Base-by-base conservation (phyloP, 2,797 vertebrate species). In the Silurus lanzhouensis region DNA sequence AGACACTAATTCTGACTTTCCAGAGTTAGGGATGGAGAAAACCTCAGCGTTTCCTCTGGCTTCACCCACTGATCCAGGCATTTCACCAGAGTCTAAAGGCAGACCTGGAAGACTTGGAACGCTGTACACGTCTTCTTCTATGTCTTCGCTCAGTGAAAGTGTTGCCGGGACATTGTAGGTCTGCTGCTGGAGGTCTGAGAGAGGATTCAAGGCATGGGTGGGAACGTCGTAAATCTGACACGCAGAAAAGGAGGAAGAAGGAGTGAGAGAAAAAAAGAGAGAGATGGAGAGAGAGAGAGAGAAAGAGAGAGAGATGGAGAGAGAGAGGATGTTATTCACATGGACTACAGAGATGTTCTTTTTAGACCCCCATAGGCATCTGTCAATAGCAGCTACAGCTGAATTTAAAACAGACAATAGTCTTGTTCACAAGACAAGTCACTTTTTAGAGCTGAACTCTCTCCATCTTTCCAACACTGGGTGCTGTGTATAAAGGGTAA, bases 191-290 rank as follows among this genome's bases (percentile, higher is more conserved):
- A 84, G 61, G 3, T 92, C 93, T 31, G 91, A 87, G 10, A 90
- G 81, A 19, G 91, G 90, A 58, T 91, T 94, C 25, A 96, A 90
- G 15, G 93, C 89, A 25, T 93, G 88, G 12, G 96, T 93, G 82
- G 97, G 97, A 82, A 97, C 94, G 1, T 97, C 94, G 0, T 98
- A 98, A 86, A 97, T 96, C 97, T 98, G 81, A n/a, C 67, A 76
- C 38, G 66, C 17, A 83, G 52, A n/a, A 8, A 25, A 70, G 70
- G 15, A 70, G 17, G 44, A 46, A 84, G 44, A 48, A 22, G 22
- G 12, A 19, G 8, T 2, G 25, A 27, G 15, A 27, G 52, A 58
- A 4, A 38, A 27, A 77, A 27, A 75, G 13, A 7, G 19, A 22
- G 15, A 68, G 25, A 27, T 9, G 13, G 1, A 67, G 12, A 19